Base-by-base conservation (phyloP, 2,797 vertebrate species). In the Phalanger gymnotis region DNA sequence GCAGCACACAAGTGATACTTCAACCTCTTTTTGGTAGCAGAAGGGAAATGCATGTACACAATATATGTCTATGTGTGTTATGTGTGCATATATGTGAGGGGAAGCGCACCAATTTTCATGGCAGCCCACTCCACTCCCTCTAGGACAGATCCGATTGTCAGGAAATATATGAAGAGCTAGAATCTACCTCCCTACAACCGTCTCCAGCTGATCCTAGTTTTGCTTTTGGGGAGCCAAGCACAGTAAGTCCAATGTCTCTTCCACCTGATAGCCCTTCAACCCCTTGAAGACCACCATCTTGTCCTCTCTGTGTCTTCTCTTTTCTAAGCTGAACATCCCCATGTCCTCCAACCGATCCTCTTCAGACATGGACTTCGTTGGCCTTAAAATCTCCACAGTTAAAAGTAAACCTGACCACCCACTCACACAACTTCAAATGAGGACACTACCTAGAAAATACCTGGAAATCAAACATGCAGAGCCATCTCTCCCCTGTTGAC, bases 401-500 rank as follows among this genome's bases (percentile, higher is more conserved):
- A 73, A 81, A 81, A 22, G 73, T 81, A 40, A 81, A 81, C 22
- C 19, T 81, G 73, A 81, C 40, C 73, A 47, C 7, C 95, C 91
- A 51, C 27, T 40, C 52, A 28, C 54, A 53, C 95, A 90, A 96
- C 93, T 94, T 95, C 57, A 93, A 47, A 93, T 54, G 55, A 90
- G n/a, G 16, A 13, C 66, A 22, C 16, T 19, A 73, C 66, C n/a
- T 58, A 57, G 55, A 92, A 95, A 98, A 95, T 92, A 90, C 2
- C n/a, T 92, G 61, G 90, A 93, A 91, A 96, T 97, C 93, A 58
- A 93, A 96, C 96, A 90, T 94, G 54, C 51, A 53, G 14, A 47
- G 91, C 54, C 61, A 61, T 90, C 93, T 94, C 94, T 97, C 40
- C 94, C 58, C 92, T 95, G 51, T 95, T 97, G 93, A 96, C 92